Base-by-base conservation (phyloP, 2,113 vertebrate genomes). In the Piliocolobus tephrosceles region DNA sequence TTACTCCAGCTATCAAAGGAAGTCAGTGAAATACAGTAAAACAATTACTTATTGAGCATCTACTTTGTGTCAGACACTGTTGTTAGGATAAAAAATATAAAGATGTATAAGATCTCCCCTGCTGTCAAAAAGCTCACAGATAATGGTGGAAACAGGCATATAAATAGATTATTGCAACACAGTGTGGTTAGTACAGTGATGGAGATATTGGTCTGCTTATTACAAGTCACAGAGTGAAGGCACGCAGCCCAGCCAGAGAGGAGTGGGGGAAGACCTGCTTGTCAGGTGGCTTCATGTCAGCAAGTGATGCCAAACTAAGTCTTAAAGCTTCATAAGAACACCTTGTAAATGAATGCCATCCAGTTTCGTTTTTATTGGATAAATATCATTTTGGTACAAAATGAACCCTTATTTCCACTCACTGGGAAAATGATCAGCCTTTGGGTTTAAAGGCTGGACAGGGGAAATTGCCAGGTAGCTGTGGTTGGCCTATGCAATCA, bases 161-260 rank as follows among this genome's bases (percentile, higher is more conserved):
- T 32, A 40, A 81, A 64, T 25, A 75, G 45, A 18, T 27, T 38
- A 32, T 47, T 90, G 11, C 61, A 70, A 57, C 61, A 27, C 5
- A 25, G 8, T 5, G 40, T 72, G 35, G 11, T 81, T 30, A 82
- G 23, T 12, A 1, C 5, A 6, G 35, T 18, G 61, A 8, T 57
- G 25, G 20, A 89, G 72, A 58, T 1, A 20, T 25, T 2, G 9
- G 18, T 45, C 8, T 17, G 43, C 47, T 23, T 64, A 1, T 38
- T n/a, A 12, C 2, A 7, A 12, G 43, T 25, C 38, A 79, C 43
- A 79, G 78, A 73, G 32, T 32, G 55, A 32, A 14, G 18, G 38
- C 10, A 13, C 43, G 14, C 8, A 22, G 8, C 8, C 55, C 23
- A 47, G 17, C 1, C 0, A 1, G 12, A 72, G 16, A 14, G 10